Evolutionary conservation across 2,113 vertebrate genomes (phyloP).

Genomic region (Prolemur simus): DNA sequence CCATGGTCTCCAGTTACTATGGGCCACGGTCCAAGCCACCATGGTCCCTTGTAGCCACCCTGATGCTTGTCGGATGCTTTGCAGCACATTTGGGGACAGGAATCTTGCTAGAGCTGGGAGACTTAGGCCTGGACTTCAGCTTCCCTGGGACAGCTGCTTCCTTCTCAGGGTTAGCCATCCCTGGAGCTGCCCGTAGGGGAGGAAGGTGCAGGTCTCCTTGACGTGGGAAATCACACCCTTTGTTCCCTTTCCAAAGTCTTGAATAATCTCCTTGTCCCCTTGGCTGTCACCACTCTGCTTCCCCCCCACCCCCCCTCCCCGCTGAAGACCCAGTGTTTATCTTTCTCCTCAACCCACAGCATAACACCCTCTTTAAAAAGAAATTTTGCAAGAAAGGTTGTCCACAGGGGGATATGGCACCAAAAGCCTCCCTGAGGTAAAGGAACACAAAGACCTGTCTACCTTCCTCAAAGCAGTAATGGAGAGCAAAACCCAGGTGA

Average conservation of each 20-base stretch:
- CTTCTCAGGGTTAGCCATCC: background rate
- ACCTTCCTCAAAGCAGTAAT: background rate
- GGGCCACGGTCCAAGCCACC: background rate
- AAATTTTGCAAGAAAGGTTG: background rate
- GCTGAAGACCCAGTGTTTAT: background rate
- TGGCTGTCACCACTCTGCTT: background rate
- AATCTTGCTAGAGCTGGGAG: background rate
- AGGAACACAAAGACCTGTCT: background rate
- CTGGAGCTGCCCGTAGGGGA: background rate
- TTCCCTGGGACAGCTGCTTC: background rate
- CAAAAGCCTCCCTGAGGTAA: background rate
- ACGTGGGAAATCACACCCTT: background rate
- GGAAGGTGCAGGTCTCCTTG: background rate
- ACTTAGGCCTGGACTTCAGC: background rate
- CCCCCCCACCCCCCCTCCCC: background rate
- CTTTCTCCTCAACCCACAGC: background rate
- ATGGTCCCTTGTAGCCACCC: background rate
- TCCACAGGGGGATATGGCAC: background rate
- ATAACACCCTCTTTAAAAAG: background rate
- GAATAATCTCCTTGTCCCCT: background rate
- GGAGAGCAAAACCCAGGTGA: background rate
- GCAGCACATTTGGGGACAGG: background rate
- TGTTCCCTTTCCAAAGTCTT: slow-evolving; percentile 14
- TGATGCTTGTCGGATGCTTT: background rate
- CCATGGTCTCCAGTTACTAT: background rate